phyloP scores from a whole-genome alignment of 2,888 invertebrate species.

The Cremastinae sp. region DNA sequence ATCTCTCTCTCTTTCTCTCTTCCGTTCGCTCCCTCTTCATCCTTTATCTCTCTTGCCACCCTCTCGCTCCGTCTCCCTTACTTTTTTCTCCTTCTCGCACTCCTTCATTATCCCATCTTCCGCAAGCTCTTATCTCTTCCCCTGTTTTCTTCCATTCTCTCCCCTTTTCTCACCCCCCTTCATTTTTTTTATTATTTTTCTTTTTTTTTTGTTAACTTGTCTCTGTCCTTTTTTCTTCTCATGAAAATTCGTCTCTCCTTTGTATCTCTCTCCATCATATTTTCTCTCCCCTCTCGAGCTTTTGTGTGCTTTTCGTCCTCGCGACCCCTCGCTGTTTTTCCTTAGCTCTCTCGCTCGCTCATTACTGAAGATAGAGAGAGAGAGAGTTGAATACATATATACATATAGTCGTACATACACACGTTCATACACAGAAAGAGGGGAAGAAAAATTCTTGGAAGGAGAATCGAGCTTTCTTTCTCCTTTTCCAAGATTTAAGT shows the following conservation, averaged over 20 bases:
- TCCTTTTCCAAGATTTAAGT: slow-evolving; percentile 1
- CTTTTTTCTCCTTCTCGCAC: slow-evolving; percentile 12
- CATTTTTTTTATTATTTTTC: slow-evolving; percentile 17
- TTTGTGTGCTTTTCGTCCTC: slow-evolving; percentile 34
- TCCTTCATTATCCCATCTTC: slow-evolving; percentile 51
- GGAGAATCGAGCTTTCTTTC: slow-evolving; percentile 10
- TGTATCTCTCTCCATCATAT: slow-evolving; percentile 39
- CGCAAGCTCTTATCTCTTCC: slow-evolving; percentile 28
- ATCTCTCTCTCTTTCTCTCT: neutral
- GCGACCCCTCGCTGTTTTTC: slow-evolving; percentile 28
- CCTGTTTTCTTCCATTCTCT: slow-evolving; percentile 7
- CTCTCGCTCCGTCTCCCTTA: neutral
- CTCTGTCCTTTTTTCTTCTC: neutral
- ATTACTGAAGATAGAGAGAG: neutral
- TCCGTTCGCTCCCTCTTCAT: neutral
- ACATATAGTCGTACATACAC: too few species aligned
- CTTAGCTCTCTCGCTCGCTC: slow-evolving; percentile 24
- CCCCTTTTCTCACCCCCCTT: slow-evolving; percentile 12
- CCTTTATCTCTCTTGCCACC: neutral
- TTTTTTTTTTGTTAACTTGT: slow-evolving; percentile 20
- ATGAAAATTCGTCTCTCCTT: slow-evolving; percentile 26
- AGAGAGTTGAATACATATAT: too few species aligned
- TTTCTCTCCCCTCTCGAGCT: slow-evolving; percentile 9
- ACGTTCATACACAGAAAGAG: too few species aligned
- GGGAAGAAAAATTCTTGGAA: too few species aligned